Percentiles rank a stretch among this genome's conserved stretches.
Evolutionary conservation across 2,113 vertebrate genomes (phyloP).

Genomic region (Eulemur rufifrons): DNA sequence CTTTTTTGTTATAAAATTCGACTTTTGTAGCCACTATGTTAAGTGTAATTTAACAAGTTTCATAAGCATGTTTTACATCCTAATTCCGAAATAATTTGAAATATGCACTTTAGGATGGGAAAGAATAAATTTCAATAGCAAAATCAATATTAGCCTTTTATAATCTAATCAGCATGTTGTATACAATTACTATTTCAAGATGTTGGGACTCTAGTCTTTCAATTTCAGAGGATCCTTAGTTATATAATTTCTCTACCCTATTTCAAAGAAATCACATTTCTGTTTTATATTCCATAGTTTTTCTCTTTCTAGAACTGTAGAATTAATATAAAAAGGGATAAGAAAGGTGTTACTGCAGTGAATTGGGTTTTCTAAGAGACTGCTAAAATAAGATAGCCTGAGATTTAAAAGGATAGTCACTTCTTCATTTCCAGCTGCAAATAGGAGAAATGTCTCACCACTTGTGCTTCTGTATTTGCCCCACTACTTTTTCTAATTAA

Average conservation of each 20-base stretch:
- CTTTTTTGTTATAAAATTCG: background rate
- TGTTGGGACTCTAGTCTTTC: background rate
- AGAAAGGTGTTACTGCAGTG: background rate
- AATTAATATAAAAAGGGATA: background rate
- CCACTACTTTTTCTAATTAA: background rate
- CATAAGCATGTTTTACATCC: background rate
- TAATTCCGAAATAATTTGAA: slow-evolving; percentile 30
- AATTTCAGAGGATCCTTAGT: background rate
- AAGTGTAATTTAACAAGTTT: background rate
- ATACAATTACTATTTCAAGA: background rate
- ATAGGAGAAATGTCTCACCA: background rate
- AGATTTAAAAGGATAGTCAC: background rate
- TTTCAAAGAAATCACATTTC: background rate
- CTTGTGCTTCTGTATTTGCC: background rate
- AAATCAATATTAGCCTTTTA: background rate
- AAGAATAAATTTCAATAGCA: background rate
- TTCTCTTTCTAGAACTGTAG: background rate
- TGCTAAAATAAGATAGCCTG: background rate
- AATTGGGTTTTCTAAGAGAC: background rate
- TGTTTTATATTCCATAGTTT: background rate
- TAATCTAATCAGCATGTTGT: background rate
- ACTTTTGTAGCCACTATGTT: background rate
- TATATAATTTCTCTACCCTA: background rate
- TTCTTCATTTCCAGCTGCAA: background rate
- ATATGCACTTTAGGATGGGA: background rate